These are phyloP conservation scores for Vollenhovia emeryi DNA, from an alignment of 1,140 invertebrate species.

Conservation along the genomic window DNA sequence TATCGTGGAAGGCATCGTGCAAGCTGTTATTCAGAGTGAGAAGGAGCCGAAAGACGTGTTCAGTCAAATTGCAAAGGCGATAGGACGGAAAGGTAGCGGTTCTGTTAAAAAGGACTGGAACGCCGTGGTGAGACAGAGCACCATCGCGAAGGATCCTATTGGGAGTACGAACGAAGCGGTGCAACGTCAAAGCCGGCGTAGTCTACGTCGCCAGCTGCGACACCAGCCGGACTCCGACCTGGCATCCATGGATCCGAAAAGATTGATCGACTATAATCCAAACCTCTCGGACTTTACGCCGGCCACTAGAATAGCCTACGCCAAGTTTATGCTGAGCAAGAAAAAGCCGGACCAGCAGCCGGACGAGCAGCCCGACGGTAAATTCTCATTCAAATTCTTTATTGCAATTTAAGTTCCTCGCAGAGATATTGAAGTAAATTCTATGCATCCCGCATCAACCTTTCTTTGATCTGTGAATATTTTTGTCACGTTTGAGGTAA, in stretches of 20 bases:
- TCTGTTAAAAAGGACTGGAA: constrained; percentile 93
- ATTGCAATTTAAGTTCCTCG: background rate
- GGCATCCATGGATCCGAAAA: constrained; percentile 88
- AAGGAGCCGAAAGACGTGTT: constrained; percentile 92
- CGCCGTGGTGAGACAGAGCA: constrained; percentile 90
- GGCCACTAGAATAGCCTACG: constrained; percentile 92
- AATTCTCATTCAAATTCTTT: background rate
- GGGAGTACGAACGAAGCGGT: constrained; percentile 90
- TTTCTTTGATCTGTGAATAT: too few species aligned
- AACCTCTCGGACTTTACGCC: constrained; percentile 90
- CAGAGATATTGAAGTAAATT: background rate
- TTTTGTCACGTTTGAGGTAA: too few species aligned
- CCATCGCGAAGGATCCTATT: constrained; percentile 90
- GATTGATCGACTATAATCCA: constrained; percentile 92
- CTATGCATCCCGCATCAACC: too few species aligned
- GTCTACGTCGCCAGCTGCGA: constrained; percentile 88
- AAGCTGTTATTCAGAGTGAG: constrained; percentile 88
- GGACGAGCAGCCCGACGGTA: background rate
- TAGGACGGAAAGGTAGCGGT: constrained; percentile 88
- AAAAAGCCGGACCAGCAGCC: constrained; percentile 52
- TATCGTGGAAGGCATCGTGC: constrained; percentile 93
- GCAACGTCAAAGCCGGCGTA: constrained; percentile 88
- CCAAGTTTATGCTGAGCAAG: constrained; percentile 93
- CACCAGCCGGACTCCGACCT: constrained; percentile 87
- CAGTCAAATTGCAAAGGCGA: constrained; percentile 91